Conservation (phyloP, 2,113 vertebrate species). For the Festucalex cinctus region DNA sequence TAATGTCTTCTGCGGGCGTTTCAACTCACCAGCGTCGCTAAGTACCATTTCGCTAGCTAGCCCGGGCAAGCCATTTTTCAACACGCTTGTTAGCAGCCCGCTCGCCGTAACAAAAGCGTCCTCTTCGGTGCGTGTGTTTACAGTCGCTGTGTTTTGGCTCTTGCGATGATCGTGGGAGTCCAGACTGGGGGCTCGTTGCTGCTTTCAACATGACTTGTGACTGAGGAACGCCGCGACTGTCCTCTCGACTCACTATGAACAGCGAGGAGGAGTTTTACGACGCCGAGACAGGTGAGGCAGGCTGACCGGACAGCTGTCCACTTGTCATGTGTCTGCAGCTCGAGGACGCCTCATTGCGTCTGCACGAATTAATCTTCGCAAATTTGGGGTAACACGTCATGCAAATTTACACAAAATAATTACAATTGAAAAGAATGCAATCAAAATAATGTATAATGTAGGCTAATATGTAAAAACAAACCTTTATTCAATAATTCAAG, state of each 20-base stretch:
- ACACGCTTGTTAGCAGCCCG: neutral
- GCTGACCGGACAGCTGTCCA: neutral
- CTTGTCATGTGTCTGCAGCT: neutral
- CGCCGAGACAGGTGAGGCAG: constrained; percentile 86
- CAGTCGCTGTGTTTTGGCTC: constrained; percentile 34
- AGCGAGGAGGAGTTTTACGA: constrained; percentile 98
- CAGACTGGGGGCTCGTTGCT: constrained; percentile 36
- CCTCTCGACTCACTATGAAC: constrained; percentile 79
- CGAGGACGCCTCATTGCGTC: neutral
- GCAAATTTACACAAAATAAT: no score
- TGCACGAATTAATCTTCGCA: neutral
- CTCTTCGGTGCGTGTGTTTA: constrained; percentile 21
- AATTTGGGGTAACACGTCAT: no score
- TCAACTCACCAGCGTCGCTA: constrained; percentile 20
- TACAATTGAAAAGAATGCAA: no score
- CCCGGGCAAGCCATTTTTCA: neutral
- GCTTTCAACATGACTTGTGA: constrained; percentile 61
- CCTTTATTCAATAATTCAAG: no score
- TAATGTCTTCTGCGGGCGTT: neutral
- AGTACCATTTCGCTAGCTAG: constrained; percentile 25
- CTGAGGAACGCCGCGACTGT: constrained; percentile 59
- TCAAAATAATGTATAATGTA: no score
- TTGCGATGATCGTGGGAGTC: constrained; percentile 47
- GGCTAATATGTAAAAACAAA: no score
- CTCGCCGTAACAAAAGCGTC: constrained; percentile 5